Evolutionary conservation across 2,113 vertebrate genomes (phyloP).

Genomic region (Coracopsis vasa): DNA sequence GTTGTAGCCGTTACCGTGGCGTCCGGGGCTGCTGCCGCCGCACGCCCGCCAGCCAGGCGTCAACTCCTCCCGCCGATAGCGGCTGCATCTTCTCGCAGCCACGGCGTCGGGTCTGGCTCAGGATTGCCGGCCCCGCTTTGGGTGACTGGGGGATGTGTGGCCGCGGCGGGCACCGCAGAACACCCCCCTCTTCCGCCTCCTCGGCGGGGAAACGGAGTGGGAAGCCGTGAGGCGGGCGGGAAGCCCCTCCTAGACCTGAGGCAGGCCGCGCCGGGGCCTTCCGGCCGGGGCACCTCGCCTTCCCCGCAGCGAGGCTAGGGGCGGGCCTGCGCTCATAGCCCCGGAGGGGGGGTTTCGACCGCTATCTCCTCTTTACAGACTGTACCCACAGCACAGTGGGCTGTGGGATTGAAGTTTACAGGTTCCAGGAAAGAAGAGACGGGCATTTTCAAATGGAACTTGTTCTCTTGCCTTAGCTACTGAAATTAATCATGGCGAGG

Average conservation of each 20-base stretch:
- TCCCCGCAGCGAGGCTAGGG: no score
- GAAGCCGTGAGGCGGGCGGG: background rate
- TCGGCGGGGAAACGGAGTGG: background rate
- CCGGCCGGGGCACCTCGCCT: no score
- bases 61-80: background rate
- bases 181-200: background rate
- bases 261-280: no score
- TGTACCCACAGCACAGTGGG: fast-evolving
- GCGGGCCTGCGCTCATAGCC: no score
- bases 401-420: fast-evolving
- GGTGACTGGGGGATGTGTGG: no score
- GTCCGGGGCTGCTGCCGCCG: no score
- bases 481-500: fast-evolving
- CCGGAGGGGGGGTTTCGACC: background rate
- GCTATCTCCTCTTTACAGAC: no score
- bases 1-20: no score
- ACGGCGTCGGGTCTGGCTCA: background rate
- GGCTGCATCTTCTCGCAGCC: background rate
- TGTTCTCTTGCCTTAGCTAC: background rate
- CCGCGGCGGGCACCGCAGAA: fast-evolving
- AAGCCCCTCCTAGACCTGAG: no score
- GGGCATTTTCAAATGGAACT: fast-evolving
- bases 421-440: fast-evolving
- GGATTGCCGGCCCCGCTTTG: background rate
- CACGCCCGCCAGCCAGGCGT: no score